Base-by-base conservation (phyloP, 2,113 vertebrate genomes). In the Dicrurus megarhynchus region DNA sequence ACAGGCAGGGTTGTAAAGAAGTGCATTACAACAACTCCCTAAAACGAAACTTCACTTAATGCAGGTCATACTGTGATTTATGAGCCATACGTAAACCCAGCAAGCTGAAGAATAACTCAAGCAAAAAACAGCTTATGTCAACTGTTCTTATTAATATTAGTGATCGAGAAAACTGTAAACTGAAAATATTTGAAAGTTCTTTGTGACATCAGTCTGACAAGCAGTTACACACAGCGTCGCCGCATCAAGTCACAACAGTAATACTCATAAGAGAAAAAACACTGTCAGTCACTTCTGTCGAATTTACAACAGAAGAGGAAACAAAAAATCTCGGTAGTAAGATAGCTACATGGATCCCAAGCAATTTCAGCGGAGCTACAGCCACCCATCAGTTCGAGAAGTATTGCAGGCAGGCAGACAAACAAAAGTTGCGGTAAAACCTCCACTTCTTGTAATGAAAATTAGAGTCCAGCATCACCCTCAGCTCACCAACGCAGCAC, bases 41-140 rank as follows among this genome's bases (percentile, higher is more conserved):
- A 53, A 84, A 96, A 95, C 93, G 79, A 71, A 90, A 95, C 88
- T 95, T 92, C 67, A 44, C 74, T 69, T 79, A 92, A 85, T 6
- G 11, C 70, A 87, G 84, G 65, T 92, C 80, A 67, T n/a, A 30
- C 47, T 65, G 82, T 68, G 88, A 92, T 91, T 94, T 93, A 94
- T 5, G 57, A 91, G 84, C 75, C 67, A 63, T 13, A 78, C 20
- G 24, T n/a, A 84, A 90, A 61, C 28, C 37, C 57, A 91, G 81
- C 10, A 13, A 89, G 35, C 5, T 75, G 56, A 79, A 90, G 50
- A 77, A 73, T 57, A 87, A 90, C 47, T 73, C 60, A 17, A 69
- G 71, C 16, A 46, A 63, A 56, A 50, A 46, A 7, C 6, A 50
- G 44, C 11, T 67, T 47, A 15, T 55, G 39, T 47, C 89, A 73